Base-by-base conservation (phyloP, 2,797 vertebrate genomes). In the Clarias platycephalus region DNA sequence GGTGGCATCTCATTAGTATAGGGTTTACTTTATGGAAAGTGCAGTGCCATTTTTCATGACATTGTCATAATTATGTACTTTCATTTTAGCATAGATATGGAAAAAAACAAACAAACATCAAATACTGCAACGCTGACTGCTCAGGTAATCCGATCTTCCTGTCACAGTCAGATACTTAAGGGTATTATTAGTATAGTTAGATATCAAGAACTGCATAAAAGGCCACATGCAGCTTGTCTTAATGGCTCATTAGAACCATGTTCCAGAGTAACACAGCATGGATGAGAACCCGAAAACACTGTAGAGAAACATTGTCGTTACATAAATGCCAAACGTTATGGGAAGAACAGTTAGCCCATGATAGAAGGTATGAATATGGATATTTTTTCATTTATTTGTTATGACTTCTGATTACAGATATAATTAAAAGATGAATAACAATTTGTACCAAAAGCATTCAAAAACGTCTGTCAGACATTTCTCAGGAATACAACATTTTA, bases 1-100 rank as follows among this genome's bases (percentile, higher is more conserved):
- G 80, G 79, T 7, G 22, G 85, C 83, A 86, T 87, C 85, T 88
- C 75, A 88, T 88, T 85, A 84, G 63, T 71, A 86, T 86, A 90
- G 85, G 87, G 86, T 86, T 86, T 85, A 75, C 60, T 12, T 67
- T 76, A 58, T 78, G 66, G 53, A 82, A 82, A 78, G 86, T 24
- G 81, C 84, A 85, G 81, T 78, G 81, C 53, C 76, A 70, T 81
- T 83, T 85, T 85, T 79, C 81, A 62, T 84, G 85, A 88, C 83
- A 85, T 55, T 31, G n/a, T 81, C 83, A 53, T 81, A 81, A 83
- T 86, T 82, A 72, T 18, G 57, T 31, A 49, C 62, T 40, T 64
- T 57, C 81, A 81, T 81, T 62, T 81, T 78, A 62, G 34, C 18
- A 66, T 1, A 40, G 53, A 76, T 58, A 81, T 67, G 57, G 57